Evolutionary conservation across 1,140 invertebrate genomes (phyloP).

Genomic region (Theocolax elegans): DNA sequence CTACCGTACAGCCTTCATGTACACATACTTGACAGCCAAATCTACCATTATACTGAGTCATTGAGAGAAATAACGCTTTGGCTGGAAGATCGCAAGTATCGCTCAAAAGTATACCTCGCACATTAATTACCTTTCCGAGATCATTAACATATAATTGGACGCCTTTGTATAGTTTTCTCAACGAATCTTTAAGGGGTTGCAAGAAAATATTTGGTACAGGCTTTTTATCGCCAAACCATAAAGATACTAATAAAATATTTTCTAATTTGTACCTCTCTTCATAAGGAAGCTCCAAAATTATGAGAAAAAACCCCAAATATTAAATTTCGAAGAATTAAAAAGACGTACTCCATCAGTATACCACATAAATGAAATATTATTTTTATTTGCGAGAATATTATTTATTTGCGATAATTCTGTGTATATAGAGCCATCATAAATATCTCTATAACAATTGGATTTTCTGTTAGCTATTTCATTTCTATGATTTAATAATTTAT

Average conservation of each 20-base stretch:
- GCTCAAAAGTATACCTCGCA: background rate
- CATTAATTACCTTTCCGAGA: background rate
- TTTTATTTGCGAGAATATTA: no score
- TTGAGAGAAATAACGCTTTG: background rate
- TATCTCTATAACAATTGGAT: no score
- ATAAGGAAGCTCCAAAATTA: no score
- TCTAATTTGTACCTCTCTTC: conserved; percentile 27
- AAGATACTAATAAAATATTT: conserved; percentile 19
- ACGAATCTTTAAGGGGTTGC: background rate
- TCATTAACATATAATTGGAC: conserved; percentile 5
- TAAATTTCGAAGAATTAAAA: no score
- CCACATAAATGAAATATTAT: no score
- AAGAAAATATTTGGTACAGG: conserved; percentile 30
- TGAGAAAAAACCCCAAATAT: no score
- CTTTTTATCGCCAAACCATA: conserved; percentile 38
- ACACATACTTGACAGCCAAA: conserved; percentile 1
- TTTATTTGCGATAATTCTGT: no score
- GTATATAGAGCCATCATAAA: no score
- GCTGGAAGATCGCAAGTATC: conserved; percentile 8
- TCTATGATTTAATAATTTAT: no score
- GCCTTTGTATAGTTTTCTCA: background rate
- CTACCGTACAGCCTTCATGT: background rate
- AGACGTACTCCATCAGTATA: no score
- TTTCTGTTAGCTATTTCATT: no score
- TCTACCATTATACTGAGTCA: conserved; percentile 11